Evolutionary conservation across 1,140 invertebrate species (phyloP).

Genomic region (Leptopilina clavipes): DNA sequence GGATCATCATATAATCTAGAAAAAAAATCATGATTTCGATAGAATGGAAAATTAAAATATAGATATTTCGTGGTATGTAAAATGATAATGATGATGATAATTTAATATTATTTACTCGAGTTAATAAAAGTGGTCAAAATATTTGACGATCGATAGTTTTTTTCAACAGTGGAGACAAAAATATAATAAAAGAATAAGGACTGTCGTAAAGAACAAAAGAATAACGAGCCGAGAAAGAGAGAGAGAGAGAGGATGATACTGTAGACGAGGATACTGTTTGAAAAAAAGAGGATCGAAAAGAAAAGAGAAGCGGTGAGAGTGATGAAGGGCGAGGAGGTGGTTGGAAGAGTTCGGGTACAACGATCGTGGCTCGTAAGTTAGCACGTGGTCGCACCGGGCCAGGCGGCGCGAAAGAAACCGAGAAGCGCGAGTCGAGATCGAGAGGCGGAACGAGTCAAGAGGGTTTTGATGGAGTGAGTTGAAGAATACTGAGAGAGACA

Average conservation of each 20-base stretch:
- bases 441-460: constrained; percentile 45
- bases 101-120: background rate
- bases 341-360: constrained; percentile 55
- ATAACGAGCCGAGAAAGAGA: constrained; percentile 39
- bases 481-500: constrained; percentile 35
- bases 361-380: constrained; percentile 71
- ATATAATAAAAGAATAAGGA: constrained; percentile 34
- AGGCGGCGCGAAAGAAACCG: constrained; percentile 61
- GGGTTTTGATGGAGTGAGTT: constrained; percentile 39
- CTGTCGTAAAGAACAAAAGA: constrained; percentile 43
- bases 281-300: constrained; percentile 38
- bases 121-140: background rate
- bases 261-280: background rate
- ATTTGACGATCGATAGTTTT: background rate
- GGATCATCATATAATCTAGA: too few species aligned
- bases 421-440: constrained; percentile 61
- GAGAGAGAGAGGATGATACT: constrained; percentile 2
- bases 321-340: constrained; percentile 51
- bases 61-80: too few species aligned
- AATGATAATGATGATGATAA: too few species aligned
- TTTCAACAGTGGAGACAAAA: constrained; percentile 15
- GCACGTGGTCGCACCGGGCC: constrained; percentile 68
- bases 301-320: constrained; percentile 52
- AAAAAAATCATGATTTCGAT: too few species aligned
- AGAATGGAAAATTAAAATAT: too few species aligned